Evolutionary conservation across 2,797 vertebrate genomes (phyloP), one percentile per base, ranked within the genome.

Genomic region (Moxostoma hubbsi): DNA sequence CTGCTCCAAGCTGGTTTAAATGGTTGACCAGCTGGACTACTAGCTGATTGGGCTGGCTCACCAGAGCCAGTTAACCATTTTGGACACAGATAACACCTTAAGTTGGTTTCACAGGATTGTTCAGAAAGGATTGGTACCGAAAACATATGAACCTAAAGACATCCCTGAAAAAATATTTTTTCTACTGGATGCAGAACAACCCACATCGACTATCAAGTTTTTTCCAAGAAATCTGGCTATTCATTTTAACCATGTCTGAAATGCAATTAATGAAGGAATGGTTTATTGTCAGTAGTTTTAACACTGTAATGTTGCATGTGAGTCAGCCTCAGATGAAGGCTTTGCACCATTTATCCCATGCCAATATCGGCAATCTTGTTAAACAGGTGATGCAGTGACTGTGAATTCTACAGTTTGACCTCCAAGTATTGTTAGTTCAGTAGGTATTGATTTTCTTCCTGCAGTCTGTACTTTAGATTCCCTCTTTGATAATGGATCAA

Each of bases 391-490:
- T 53, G 68, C 49, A 47, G 54, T 5, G 8, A 54, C 66, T 46
- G 47, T 61, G 49, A 77, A 73, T 81, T 61, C 61, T 64, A 58
- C 59, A 58, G 81, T 80, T 74, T 80, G 75, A 80, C 74, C 59
- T 75, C 67, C 68, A 80, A 77, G 59, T 11, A 18, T 64, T 58
- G 59, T 73, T 58, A 73, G 57, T 76, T 70, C 71, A 73, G 75
- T 24, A 75, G 50, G 18, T 70, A 75, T 75, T 71, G 82, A 83
- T 76, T 80, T 63, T 49, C 13, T 51, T 9, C 36, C 51, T 51
- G 36, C 66, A 68, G 70, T 83, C 55, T 61, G 69, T 73, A 64
- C 61, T 64, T 64, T 64, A 69, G 11, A 51, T 74, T 80, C 66
- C 70, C 36, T 53, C 69, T 63, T 71, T 64, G 76, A 78, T 71